These are phyloP conservation scores for Lethrus apterus DNA, from an alignment of 1,140 invertebrate genomes.

Conservation along the genomic window DNA sequence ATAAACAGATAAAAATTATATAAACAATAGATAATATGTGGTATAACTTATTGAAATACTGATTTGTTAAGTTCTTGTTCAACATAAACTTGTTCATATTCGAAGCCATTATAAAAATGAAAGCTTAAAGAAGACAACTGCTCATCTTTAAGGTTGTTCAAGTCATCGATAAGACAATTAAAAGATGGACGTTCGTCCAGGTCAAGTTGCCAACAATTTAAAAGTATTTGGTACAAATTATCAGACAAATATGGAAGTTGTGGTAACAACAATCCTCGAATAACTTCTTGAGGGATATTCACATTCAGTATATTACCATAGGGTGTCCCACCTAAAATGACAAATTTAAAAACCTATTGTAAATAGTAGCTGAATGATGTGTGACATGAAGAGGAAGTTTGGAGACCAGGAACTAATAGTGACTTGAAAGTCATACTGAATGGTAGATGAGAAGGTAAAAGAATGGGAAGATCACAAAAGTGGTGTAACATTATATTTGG, in stretches of 20 bases:
- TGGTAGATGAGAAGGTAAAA: no score
- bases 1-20: no score
- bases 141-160: slow-evolving; percentile 27
- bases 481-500: no score
- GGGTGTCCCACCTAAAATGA: slow-evolving; percentile 58
- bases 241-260: slow-evolving; percentile 66
- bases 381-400: slow-evolving; percentile 1
- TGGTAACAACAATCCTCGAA: slow-evolving; percentile 59
- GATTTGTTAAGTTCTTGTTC: slow-evolving; percentile 16
- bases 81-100: slow-evolving; percentile 37
- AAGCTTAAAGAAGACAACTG: slow-evolving; percentile 25
- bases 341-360: slow-evolving; percentile 4
- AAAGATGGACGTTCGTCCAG: slow-evolving; percentile 69
- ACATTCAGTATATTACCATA: slow-evolving; percentile 61
- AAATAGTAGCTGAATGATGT: no score
- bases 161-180: slow-evolving; percentile 46
- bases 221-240: slow-evolving; percentile 72
- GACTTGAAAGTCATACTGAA: no score
- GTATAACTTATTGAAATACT: slow-evolving; percentile 5
- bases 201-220: slow-evolving; percentile 79
- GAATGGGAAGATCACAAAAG: no score
- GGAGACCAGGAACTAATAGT: not conserved
- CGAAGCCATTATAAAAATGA: slow-evolving; percentile 30
- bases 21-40: no score
- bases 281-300: slow-evolving; percentile 62